phyloP scores from a whole-genome alignment of 1,140 invertebrate species.

The Coelopa frigida region DNA sequence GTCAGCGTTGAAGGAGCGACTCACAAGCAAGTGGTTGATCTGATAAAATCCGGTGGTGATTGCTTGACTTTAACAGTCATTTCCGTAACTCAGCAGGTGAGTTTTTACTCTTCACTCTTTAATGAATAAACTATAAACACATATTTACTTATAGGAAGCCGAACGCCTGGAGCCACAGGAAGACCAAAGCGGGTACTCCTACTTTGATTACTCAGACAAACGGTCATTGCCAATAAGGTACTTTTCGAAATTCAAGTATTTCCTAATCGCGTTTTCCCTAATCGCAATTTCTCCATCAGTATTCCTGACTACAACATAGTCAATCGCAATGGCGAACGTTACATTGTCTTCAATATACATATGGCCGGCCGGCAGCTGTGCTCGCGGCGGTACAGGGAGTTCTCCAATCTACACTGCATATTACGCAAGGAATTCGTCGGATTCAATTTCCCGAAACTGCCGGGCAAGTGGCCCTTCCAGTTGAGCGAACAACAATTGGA shows the following conservation, averaged over 20 bases:
- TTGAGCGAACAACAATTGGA: constrained; percentile 96
- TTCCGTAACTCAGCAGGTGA: constrained; percentile 71
- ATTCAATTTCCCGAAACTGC: constrained; percentile 96
- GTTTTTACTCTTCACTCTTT: background rate
- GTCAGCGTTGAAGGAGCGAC: constrained; percentile 97
- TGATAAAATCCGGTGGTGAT: constrained; percentile 98
- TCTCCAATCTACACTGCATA: constrained; percentile 79
- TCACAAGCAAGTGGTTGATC: constrained; percentile 97
- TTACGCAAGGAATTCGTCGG: constrained; percentile 95
- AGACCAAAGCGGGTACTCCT: constrained; percentile 78
- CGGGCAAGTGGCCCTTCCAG: constrained; percentile 97
- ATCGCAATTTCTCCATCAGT: constrained; percentile 48
- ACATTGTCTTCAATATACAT: constrained; percentile 96
- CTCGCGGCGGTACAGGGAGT: constrained; percentile 92
- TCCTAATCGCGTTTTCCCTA: too few species aligned
- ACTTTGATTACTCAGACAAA: constrained; percentile 97
- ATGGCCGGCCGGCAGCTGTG: constrained; percentile 98
- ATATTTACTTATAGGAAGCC: constrained; percentile 57
- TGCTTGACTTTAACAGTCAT: constrained; percentile 92
- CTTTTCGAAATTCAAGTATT: background rate
- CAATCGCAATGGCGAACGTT: constrained; percentile 79
- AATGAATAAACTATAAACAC: background rate
- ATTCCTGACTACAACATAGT: constrained; percentile 87
- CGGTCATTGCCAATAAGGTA: constrained; percentile 82
- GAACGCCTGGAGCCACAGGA: constrained; percentile 81